Percentiles rank a stretch among this genome's conserved stretches.
These are phyloP conservation scores for Diprion similis DNA, from an alignment of 1,140 invertebrate species.

Conservation along the genomic window DNA sequence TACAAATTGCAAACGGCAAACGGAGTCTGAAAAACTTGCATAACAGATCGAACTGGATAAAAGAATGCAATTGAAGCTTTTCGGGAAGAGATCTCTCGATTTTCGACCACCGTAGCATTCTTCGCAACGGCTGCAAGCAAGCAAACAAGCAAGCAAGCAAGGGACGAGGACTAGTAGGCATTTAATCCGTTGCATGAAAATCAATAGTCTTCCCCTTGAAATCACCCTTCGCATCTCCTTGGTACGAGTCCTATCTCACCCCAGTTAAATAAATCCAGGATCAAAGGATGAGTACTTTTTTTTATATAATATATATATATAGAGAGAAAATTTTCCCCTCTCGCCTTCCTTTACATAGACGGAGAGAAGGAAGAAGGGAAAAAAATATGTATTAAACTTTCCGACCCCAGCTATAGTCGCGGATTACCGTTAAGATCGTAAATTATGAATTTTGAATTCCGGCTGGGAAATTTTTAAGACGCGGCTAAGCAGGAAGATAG, in stretches of 20 bases:
- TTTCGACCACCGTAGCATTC: background rate
- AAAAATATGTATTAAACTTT: constrained; percentile 9
- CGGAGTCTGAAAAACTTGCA: too few relatives aligned
- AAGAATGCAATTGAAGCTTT: too few relatives aligned
- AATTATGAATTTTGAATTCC: constrained; percentile 57
- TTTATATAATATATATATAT: constrained; percentile 33
- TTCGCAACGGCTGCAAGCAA: background rate
- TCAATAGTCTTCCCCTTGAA: constrained; percentile 59
- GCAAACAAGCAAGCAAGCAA: background rate
- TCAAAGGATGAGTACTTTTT: constrained; percentile 58
- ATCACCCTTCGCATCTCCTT: constrained; percentile 51
- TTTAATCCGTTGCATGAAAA: constrained; percentile 62
- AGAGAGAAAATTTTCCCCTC: background rate
- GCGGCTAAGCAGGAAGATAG: constrained; percentile 47
- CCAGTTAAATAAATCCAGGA: constrained; percentile 64
- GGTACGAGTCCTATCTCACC: constrained; percentile 38
- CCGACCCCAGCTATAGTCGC: constrained; percentile 11
- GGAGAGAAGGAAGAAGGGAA: too few relatives aligned
- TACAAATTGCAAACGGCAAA: too few relatives aligned
- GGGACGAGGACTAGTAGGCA: background rate
- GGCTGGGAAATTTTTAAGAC: constrained; percentile 45
- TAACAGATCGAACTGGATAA: too few relatives aligned
- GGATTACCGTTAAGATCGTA: constrained; percentile 55
- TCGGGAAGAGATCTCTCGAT: too few relatives aligned
- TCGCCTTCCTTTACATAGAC: too few relatives aligned